Base-by-base conservation (phyloP, 1,140 invertebrate species). In the Sipha flava region DNA sequence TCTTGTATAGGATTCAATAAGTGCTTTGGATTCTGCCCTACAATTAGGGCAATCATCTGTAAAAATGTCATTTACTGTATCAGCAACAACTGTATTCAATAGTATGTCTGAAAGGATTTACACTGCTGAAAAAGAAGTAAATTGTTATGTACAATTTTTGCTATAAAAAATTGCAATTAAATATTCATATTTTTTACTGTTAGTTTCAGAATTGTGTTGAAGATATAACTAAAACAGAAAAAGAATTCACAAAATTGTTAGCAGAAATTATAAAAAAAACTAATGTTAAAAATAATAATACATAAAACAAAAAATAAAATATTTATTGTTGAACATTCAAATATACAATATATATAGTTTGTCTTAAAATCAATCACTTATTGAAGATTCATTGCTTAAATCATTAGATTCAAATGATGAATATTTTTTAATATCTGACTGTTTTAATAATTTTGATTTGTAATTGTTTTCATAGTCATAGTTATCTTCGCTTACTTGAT, bases 101-200 rank as follows among this genome's bases (percentile, higher is more conserved):
- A 59, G 16, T 40, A 59, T 77, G 52, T 77, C 73, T n/a, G 73
- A 77, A 23, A 57, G 21, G 40, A 10, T 59, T 77, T 77, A 77
- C 7, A 26, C 47, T 1, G 49, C 52, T 18, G 73, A 77, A 26
- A 54, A 14, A 77, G 47, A 57, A 16, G 72, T 77, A 59, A 1
- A 9, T 47, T 49, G 2, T n/a, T 14, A 43, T 12, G 3, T 9
- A n/a, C 18, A 59, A n/a, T 29, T 68, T 68, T 12, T 66, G 18
- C 12, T 66, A 7, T 23, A 68, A 14, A 40, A 40, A 12, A 40
- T n/a, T n/a, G n/a, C n/a, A n/a, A 14, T 52, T 73, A 31, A 52
- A 34, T 72, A 73, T 54, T 57, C 23, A 31, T 23, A 21, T 37
- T 40, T 57, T 57, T 2, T 18, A 37, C 12, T 59, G 0, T 45